phyloP scores from a whole-genome alignment of 1,140 invertebrate genomes.

The Sminthurinus signatus region DNA sequence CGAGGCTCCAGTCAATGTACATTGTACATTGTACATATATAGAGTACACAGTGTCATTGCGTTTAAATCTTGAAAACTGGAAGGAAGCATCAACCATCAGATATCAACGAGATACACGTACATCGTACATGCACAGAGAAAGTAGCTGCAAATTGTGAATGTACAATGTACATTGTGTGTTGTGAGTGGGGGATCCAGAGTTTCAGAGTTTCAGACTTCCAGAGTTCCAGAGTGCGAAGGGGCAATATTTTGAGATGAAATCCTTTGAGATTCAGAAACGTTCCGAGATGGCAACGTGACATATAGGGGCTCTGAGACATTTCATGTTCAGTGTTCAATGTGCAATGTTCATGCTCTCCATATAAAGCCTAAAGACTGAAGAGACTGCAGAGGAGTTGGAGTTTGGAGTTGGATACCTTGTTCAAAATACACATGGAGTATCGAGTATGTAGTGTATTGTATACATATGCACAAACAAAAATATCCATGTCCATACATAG shows the following conservation, averaged over 20 bases:
- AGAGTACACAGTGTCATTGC: no score
- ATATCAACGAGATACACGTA: no score
- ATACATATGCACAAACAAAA: neutral
- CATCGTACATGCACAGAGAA: no score
- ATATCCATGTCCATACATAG: neutral
- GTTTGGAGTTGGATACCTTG: neutral
- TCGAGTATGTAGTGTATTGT: no score
- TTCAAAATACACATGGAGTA: neutral
- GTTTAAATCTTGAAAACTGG: no score
- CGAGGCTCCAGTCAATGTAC: no score
- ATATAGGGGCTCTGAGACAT: slow-evolving; percentile 25
- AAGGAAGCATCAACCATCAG: no score
- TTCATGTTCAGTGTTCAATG: slow-evolving; percentile 23
- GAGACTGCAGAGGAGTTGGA: slow-evolving; percentile 1
- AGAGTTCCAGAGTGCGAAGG: slow-evolving; percentile 12
- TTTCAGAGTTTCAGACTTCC: no score
- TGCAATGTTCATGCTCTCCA: slow-evolving; percentile 6
- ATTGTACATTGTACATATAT: no score
- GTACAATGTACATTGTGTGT: no score
- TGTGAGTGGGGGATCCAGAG: no score
- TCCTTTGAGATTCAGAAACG: slow-evolving; percentile 21
- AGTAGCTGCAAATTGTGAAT: no score
- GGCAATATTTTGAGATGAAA: slow-evolving; percentile 29
- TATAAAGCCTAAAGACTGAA: neutral
- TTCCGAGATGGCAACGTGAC: slow-evolving; percentile 20